Conservation (phyloP, 1,140 invertebrate species). For the Vanessa atalanta region DNA sequence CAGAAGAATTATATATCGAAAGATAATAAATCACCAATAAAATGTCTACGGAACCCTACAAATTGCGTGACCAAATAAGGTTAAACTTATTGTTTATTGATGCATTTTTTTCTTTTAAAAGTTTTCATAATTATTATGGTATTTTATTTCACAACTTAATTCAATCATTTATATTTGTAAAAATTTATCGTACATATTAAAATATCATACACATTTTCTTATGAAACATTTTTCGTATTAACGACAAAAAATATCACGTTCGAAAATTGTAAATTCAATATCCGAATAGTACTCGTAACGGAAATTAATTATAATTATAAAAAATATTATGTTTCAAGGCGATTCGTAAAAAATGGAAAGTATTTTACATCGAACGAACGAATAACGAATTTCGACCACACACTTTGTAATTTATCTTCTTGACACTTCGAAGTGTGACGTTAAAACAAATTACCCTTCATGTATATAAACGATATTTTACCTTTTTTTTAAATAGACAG, state of each 20-base stretch:
- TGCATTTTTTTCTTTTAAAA: not conserved
- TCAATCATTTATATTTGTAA: too few species aligned
- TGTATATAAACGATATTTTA: not conserved
- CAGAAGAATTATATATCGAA: too few species aligned
- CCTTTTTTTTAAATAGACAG: not conserved
- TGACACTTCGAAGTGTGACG: conserved; percentile 16
- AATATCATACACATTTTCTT: not conserved
- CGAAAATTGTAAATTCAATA: not conserved
- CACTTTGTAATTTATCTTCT: conserved; percentile 19
- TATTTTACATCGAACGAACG: conserved; percentile 18
- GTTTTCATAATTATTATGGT: not conserved
- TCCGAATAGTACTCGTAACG: not conserved
- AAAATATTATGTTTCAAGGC: not conserved
- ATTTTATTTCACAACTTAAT: too few species aligned
- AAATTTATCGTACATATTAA: not conserved
- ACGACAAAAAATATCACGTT: not conserved
- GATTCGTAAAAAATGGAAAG: conserved; percentile 9
- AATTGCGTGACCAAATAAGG: not conserved
- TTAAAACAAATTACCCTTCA: not conserved
- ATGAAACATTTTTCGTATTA: not conserved
- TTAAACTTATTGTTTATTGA: conserved; percentile 4
- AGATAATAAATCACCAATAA: too few species aligned
- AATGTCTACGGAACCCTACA: not conserved
- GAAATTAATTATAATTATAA: not conserved
- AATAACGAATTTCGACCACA: conserved; percentile 24